These are phyloP conservation scores for Polietes domitor DNA, from an alignment of 2,888 invertebrate genomes.

Conservation along the genomic window DNA sequence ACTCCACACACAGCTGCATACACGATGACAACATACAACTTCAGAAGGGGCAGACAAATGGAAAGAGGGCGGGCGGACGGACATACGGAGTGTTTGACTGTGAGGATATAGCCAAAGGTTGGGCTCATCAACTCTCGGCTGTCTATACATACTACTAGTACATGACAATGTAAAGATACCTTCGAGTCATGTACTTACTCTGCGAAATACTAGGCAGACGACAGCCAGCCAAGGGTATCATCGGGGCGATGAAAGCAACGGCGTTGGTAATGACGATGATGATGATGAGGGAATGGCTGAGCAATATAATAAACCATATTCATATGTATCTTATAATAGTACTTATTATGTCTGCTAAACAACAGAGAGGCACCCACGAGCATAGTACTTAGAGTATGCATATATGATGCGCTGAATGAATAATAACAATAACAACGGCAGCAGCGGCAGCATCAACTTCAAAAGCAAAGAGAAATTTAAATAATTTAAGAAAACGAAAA, in stretches of 20 bases:
- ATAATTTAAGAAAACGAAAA: constrained; percentile 36
- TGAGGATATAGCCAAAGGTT: constrained; percentile 17
- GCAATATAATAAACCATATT: constrained; percentile 24
- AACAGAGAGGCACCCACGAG: constrained; percentile 51
- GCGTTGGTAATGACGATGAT: background rate
- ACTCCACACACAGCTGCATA: background rate
- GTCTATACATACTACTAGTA: background rate
- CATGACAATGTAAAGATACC: constrained; percentile 32
- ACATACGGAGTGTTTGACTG: background rate
- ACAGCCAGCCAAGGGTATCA: background rate
- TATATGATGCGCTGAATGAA: constrained; percentile 6
- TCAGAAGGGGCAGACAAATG: background rate
- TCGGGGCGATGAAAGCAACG: background rate
- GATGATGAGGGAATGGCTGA: background rate
- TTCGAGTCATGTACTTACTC: constrained; percentile 18
- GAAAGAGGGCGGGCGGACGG: background rate
- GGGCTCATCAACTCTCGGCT: background rate
- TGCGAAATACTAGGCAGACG: background rate
- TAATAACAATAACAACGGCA: constrained; percentile 13
- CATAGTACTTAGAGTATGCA: background rate
- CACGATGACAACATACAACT: too few relatives aligned
- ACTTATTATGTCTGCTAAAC: constrained; percentile 63
- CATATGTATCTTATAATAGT: constrained; percentile 50
- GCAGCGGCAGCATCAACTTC: constrained; percentile 7
- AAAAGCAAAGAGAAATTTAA: constrained; percentile 29